Conservation (phyloP, 2,797 vertebrate species). For the Philypnodon macrostomus region DNA sequence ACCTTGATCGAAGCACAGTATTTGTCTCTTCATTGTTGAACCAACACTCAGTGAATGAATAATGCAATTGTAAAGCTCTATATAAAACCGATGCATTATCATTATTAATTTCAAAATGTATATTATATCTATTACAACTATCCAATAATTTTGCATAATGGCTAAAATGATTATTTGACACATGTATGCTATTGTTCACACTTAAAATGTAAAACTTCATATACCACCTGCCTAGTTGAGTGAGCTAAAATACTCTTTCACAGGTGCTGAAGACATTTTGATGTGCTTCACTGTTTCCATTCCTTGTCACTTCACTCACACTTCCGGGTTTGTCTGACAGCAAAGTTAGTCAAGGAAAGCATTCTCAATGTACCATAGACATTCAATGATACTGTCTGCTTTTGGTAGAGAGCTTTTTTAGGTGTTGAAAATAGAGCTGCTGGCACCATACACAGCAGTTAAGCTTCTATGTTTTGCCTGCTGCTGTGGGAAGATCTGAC, state of each 20-base stretch:
- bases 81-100: too few relatives aligned
- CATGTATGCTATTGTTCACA: too few relatives aligned
- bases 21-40: too few relatives aligned
- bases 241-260: constrained; percentile 7
- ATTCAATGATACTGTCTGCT: constrained; percentile 3
- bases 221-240: not conserved
- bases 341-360: constrained; percentile 11
- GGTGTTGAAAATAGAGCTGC: constrained; percentile 10
- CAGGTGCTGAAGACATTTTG: constrained; percentile 6
- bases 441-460: constrained; percentile 4
- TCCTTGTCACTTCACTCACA: constrained; percentile 8
- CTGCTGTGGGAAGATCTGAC: constrained; percentile 3
- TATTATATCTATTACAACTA: too few relatives aligned
- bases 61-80: too few relatives aligned
- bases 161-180: too few relatives aligned
- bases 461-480: too few relatives aligned
- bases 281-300: constrained; percentile 8
- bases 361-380: constrained; percentile 8
- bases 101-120: too few relatives aligned
- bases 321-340: constrained; percentile 13
- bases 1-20: too few relatives aligned
- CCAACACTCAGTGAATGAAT: too few relatives aligned
- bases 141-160: too few relatives aligned
- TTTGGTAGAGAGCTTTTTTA: constrained; percentile 6
- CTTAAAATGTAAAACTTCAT: not conserved